Conservation (phyloP, 2,797 vertebrate genomes). For the Phrynocephalus guinanensis region DNA sequence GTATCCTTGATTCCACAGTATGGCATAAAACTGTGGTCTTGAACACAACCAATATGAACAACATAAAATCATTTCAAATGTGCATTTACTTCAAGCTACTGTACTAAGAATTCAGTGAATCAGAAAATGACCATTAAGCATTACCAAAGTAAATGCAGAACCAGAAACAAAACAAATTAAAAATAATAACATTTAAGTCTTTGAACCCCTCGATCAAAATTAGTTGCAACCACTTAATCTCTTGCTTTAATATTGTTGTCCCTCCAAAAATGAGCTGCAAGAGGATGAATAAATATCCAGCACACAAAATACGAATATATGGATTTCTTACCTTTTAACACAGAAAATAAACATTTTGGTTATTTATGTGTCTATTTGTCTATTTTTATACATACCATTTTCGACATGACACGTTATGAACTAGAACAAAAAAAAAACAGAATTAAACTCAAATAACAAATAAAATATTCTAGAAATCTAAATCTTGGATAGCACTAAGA, state of each 20-base stretch:
- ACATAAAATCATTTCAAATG: too few species aligned
- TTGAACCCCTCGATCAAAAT: neutral
- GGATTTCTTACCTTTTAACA: neutral
- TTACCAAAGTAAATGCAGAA: too few species aligned
- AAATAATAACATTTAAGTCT: neutral
- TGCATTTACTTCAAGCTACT: too few species aligned
- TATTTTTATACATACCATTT: slow-evolving; percentile 59
- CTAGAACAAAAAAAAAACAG: slow-evolving; percentile 63
- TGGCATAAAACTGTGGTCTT: too few species aligned
- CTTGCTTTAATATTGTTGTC: neutral
- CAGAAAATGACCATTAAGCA: too few species aligned
- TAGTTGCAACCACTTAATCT: neutral
- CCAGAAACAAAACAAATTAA: too few species aligned
- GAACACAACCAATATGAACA: too few species aligned
- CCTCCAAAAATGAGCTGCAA: neutral
- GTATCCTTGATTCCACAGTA: too few species aligned
- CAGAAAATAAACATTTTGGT: neutral
- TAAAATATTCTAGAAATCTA: neutral
- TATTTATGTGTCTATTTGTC: too few species aligned
- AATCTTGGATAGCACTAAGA: neutral
- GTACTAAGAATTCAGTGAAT: too few species aligned
- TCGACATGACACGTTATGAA: slow-evolving; percentile 56
- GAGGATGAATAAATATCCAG: neutral
- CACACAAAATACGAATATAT: neutral
- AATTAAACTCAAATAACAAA: slow-evolving; percentile 28